Evolutionary conservation across 2,113 vertebrate genomes (phyloP), one percentile per base, ranked within the genome.

Genomic region (Osmerus eperlanus): DNA sequence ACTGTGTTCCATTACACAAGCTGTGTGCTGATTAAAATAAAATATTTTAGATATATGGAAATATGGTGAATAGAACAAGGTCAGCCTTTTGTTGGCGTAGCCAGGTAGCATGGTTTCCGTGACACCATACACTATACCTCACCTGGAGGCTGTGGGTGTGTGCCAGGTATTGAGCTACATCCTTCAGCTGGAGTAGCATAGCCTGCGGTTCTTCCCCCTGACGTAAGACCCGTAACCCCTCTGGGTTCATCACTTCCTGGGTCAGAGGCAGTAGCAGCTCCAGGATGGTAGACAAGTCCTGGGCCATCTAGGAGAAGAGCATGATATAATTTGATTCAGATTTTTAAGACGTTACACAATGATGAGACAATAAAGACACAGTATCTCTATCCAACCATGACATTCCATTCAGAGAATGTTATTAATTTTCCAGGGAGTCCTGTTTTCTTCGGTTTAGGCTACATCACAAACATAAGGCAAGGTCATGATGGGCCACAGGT

Each of bases 241-340:
- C 70, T 2, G 82, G 32, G 18, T 53, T 4, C 28, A 18, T 78
- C 13, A 5, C 47, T 4, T 75, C 60, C 59, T 21, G 66, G 18
- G 78, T 81, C 74, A 91, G 72, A 0, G 91, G 89, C 13, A 77
- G 83, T 36, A 92, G 83, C 53, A 89, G 56, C 67, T 78, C 69
- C 51, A 92, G 84, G 67, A 91, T 88, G 70, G 32, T 81, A 2
- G 29, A 72, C 75, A 93, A 76, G 77, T 92, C 89, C 80, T 86
- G 78, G 3, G 54, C 77, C 47, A 92, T 80, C 91, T 93, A n/a
- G 54, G 16, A 18, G 54, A 29, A 64, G 15, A 64, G 14, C 3
- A 36, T 11, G 53, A 47, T 12, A 41, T 7, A 14, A 28, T 5
- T 19, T 47, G n/a, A 51, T 41, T n/a, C 3, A 23, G 65, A 47